phyloP scores from a whole-genome alignment of 2,888 invertebrate species.

The Arctia plantaginis region DNA sequence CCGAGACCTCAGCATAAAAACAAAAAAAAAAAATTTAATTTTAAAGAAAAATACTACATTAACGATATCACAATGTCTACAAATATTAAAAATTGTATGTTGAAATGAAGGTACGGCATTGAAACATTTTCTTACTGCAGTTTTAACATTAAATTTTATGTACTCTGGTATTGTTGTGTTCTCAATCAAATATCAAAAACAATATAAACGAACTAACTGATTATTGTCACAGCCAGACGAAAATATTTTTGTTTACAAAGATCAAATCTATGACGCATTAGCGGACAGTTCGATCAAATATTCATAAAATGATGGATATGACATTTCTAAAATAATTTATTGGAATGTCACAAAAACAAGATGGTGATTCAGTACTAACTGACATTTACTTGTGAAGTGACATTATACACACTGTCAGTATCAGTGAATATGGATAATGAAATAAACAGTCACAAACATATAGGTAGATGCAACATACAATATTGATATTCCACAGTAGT shows the following conservation, averaged over 20 bases:
- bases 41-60: background rate
- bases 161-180: background rate
- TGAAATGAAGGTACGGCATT: too few relatives aligned
- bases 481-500: background rate
- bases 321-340: constrained; percentile 1
- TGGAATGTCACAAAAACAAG: background rate
- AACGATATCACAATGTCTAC: background rate
- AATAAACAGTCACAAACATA: background rate
- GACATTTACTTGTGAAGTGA: background rate
- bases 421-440: background rate
- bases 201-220: background rate
- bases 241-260: background rate
- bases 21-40: too few relatives aligned
- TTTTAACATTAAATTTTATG: background rate
- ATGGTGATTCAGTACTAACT: background rate
- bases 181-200: background rate
- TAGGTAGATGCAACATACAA: constrained; percentile 1
- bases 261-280: background rate
- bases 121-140: background rate
- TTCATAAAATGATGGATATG: constrained; percentile 1
- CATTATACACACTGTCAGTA: background rate
- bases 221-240: background rate
- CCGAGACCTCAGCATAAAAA: too few relatives aligned
- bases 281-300: constrained; percentile 8
- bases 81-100: too few relatives aligned